Percentiles rank a stretch among this genome's conserved stretches.
phyloP scores from a whole-genome alignment of 2,113 vertebrate genomes.

The Laticauda laticaudata region DNA sequence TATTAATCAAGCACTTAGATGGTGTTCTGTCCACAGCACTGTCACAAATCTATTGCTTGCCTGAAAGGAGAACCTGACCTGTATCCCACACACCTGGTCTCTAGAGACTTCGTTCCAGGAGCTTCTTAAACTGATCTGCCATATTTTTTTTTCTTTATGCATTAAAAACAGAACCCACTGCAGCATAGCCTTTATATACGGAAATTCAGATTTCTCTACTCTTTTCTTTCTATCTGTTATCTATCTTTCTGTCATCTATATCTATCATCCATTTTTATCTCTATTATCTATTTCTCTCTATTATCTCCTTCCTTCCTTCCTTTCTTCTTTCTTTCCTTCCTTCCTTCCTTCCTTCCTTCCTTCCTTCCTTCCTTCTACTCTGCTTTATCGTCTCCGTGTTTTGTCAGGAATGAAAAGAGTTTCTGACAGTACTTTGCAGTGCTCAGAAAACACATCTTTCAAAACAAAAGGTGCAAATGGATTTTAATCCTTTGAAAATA shows the following conservation, averaged over 20 bases:
- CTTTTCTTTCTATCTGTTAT: not conserved
- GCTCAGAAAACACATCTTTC: not conserved
- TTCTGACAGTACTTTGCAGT: not conserved
- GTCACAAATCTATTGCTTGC: not conserved
- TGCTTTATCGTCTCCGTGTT: constrained; percentile 9
- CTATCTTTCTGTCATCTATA: too few species aligned
- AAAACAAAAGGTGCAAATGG: not conserved
- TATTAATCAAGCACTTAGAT: not conserved
- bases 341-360: not conserved
- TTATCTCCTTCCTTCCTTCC: too few species aligned
- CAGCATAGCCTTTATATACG: not conserved
- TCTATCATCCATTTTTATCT: too few species aligned
- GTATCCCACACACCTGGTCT: not conserved
- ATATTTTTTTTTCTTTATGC: not conserved
- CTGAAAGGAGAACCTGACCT: not conserved
- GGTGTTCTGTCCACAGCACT: not conserved
- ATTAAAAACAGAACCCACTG: not conserved
- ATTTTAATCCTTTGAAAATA: not conserved
- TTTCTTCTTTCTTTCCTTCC: too few species aligned
- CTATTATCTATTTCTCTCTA: too few species aligned
- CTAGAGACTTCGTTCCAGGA: not conserved
- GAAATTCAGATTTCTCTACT: not conserved
- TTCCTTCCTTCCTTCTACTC: too few species aligned
- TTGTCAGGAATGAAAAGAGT: not conserved
- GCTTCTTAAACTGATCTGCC: too few species aligned